These are phyloP conservation scores for Brachyhypopomus occidentalis DNA, from an alignment of 2,113 vertebrate genomes.

Conservation along the genomic window DNA sequence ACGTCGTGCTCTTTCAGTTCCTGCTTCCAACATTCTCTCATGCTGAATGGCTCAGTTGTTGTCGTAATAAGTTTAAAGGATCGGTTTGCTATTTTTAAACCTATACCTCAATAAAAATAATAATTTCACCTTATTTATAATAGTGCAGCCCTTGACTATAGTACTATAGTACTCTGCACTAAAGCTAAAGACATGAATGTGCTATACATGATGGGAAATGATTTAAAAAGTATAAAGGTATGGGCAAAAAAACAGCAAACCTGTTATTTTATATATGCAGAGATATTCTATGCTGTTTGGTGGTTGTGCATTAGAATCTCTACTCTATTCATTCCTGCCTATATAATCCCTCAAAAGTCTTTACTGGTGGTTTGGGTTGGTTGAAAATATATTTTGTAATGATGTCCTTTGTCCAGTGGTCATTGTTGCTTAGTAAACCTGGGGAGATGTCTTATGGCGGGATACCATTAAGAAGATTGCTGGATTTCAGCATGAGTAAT, in stretches of 20 bases:
- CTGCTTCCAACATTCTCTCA: not conserved
- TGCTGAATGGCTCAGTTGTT: not conserved
- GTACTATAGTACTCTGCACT: too few species aligned
- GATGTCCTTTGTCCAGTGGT: not conserved
- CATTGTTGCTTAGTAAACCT: not conserved
- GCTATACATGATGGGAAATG: too few species aligned
- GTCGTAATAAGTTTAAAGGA: too few species aligned
- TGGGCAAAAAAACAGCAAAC: too few species aligned
- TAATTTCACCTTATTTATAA: too few species aligned
- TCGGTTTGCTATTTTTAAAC: too few species aligned
- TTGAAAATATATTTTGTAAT: not conserved
- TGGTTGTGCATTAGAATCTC: constrained; percentile 19
- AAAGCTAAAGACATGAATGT: too few species aligned
- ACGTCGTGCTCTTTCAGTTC: not conserved
- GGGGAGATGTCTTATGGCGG: not conserved
- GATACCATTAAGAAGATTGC: not conserved
- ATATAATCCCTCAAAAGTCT: not conserved
- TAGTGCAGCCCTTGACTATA: too few species aligned
- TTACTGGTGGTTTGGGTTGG: not conserved
- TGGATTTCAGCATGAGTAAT: not conserved
- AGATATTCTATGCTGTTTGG: constrained; percentile 4
- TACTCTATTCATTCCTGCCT: not conserved
- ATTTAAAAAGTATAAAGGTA: too few species aligned
- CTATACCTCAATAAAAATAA: too few species aligned
- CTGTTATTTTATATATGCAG: not conserved